These are phyloP conservation scores for Brenthis hecate DNA, from an alignment of 2,888 invertebrate species.

Conservation along the genomic window DNA sequence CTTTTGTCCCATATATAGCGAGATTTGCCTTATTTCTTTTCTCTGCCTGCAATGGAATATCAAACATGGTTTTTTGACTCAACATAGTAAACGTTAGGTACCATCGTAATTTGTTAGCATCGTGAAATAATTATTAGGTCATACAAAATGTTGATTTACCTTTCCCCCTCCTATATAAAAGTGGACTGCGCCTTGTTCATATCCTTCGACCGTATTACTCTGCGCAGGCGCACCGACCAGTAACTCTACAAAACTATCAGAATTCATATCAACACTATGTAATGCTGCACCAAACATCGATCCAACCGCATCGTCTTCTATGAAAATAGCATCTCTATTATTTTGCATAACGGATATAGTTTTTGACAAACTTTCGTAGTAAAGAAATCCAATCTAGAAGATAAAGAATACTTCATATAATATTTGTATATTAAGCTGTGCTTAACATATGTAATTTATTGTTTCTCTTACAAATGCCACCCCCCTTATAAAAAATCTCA, in stretches of 20 bases:
- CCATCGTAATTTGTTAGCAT: no score
- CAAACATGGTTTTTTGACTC: background rate
- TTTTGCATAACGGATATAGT: background rate
- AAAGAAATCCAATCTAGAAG: conserved; percentile 47
- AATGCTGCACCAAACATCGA: conserved; percentile 83
- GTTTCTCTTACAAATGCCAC: no score
- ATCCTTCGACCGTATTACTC: conserved; percentile 42
- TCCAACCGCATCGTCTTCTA: conserved; percentile 53
- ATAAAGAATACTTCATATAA: background rate
- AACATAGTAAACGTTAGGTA: no score
- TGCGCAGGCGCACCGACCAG: conserved; percentile 83
- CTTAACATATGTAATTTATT: no score
- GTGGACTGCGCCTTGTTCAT: conserved; percentile 81
- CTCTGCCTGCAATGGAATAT: conserved; percentile 3
- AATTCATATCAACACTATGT: conserved; percentile 69
- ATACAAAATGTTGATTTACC: background rate
- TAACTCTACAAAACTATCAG: conserved; percentile 80
- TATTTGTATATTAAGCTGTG: no score
- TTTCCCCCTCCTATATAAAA: conserved; percentile 60
- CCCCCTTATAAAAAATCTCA: no score
- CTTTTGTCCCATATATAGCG: conserved; percentile 40
- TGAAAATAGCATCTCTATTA: conserved; percentile 4
- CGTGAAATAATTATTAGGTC: no score
- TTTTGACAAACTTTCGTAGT: conserved; percentile 19
- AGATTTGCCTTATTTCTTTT: conserved; percentile 33